phyloP scores from a whole-genome alignment of 2,888 invertebrate genomes.

The Schizotus pectinicornis region DNA sequence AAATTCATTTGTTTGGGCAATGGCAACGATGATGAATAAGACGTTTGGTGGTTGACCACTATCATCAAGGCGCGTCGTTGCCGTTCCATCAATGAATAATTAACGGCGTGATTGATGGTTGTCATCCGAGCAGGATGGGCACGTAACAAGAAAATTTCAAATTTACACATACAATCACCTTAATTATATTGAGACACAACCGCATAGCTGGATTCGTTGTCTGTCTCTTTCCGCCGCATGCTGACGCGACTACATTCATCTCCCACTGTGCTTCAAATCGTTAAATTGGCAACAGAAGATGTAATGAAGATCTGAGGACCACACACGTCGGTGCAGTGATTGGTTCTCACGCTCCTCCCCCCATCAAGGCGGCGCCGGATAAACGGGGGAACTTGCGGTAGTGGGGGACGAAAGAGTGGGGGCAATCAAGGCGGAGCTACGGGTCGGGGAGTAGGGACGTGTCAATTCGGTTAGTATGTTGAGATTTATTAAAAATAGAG shows the following conservation, averaged over 20 bases:
- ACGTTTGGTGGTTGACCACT: not conserved
- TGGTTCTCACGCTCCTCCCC: slow-evolving; percentile 52
- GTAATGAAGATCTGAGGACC: slow-evolving; percentile 60
- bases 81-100: slow-evolving; percentile 21
- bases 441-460: slow-evolving; percentile 31
- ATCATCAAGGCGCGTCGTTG: not conserved
- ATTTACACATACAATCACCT: slow-evolving; percentile 43
- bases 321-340: slow-evolving; percentile 59
- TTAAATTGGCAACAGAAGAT: slow-evolving; percentile 58
- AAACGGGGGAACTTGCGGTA: not conserved
- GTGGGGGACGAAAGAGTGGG: slow-evolving; percentile 19
- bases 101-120: slow-evolving; percentile 23
- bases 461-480: slow-evolving; percentile 45
- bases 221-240: slow-evolving; percentile 36
- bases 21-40: not conserved
- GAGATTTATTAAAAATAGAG: slow-evolving; percentile 45
- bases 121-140: slow-evolving; percentile 7
- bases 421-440: slow-evolving; percentile 16
- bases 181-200: slow-evolving; percentile 44
- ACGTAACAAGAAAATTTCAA: slow-evolving; percentile 36
- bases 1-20: not conserved
- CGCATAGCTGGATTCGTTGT: slow-evolving; percentile 9
- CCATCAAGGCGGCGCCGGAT: slow-evolving; percentile 24
- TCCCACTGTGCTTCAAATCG: slow-evolving; percentile 53
- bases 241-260: slow-evolving; percentile 43